Percentiles rank a stretch among this genome's conserved stretches.
These are phyloP conservation scores for Osmerus eperlanus DNA, from an alignment of 2,113 vertebrate genomes.

Conservation along the genomic window DNA sequence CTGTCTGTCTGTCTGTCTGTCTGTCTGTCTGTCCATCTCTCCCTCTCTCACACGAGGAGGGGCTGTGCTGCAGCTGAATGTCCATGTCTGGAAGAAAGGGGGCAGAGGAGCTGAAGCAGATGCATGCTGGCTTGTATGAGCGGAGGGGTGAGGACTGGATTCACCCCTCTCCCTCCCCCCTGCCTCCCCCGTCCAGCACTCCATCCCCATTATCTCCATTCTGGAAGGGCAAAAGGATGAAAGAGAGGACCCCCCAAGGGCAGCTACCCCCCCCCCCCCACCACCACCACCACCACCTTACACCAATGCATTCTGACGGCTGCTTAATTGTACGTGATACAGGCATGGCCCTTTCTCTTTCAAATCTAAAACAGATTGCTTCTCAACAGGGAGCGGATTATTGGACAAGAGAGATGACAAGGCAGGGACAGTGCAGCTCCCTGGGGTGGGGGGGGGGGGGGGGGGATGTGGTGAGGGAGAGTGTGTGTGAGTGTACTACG, in stretches of 20 bases:
- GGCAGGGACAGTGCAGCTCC: constrained; percentile 61
- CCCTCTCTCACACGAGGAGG: constrained; percentile 13
- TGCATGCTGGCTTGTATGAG: constrained; percentile 74
- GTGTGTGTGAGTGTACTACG: constrained; percentile 31
- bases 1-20: too few relatives aligned
- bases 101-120: constrained; percentile 70
- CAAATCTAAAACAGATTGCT: constrained; percentile 75
- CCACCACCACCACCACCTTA: constrained; percentile 53
- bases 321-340: constrained; percentile 75
- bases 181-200: constrained; percentile 41
- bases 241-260: constrained; percentile 44
- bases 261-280: neutral
- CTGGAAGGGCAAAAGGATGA: constrained; percentile 61
- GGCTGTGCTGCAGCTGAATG: constrained; percentile 58
- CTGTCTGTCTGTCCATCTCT: neutral
- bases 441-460: constrained; percentile 40
- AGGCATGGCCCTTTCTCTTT: constrained; percentile 65
- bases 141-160: neutral
- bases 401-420: constrained; percentile 64
- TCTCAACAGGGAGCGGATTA: constrained; percentile 70
- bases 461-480: constrained; percentile 11
- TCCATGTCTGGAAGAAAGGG: constrained; percentile 59
- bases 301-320: constrained; percentile 65
- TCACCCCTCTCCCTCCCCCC: neutral
- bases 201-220: constrained; percentile 71